phyloP scores from a whole-genome alignment of 2,113 vertebrate species.

The Ctenodactylus gundi region DNA sequence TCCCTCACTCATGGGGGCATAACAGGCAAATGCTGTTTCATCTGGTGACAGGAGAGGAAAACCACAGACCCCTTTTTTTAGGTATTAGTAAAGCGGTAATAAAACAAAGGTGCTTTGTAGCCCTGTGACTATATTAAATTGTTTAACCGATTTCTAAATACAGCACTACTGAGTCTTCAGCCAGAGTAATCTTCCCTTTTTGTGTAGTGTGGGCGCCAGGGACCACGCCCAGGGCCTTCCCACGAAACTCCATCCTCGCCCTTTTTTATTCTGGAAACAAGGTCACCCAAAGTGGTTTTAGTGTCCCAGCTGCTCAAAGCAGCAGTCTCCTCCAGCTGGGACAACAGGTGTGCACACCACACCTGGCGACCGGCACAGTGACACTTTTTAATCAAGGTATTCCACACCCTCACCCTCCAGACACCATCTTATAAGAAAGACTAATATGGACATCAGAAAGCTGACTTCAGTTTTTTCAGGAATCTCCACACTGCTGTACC shows the following conservation, averaged over 20 bases:
- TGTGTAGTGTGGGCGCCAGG: background rate
- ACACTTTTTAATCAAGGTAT: background rate
- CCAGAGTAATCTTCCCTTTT: background rate
- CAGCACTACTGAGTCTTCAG: background rate
- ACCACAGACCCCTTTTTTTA: background rate
- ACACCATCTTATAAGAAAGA: conserved; percentile 33
- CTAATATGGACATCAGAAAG: background rate
- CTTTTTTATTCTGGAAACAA: background rate
- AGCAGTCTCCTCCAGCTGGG: too few species aligned
- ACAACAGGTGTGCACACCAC: background rate
- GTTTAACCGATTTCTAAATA: background rate
- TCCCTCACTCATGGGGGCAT: background rate
- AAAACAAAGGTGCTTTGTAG: background rate
- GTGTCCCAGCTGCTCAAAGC: too few species aligned
- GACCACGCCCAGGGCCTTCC: background rate
- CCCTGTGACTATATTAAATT: background rate
- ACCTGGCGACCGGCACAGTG: background rate
- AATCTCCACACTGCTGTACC: too few species aligned
- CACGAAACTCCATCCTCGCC: background rate
- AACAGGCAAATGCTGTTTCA: background rate
- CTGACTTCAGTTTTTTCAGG: too few species aligned
- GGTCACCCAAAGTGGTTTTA: too few species aligned
- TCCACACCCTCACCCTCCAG: background rate
- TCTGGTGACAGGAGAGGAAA: background rate
- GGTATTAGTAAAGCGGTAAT: background rate